Base-by-base conservation (phyloP, 2,113 vertebrate species). In the Eulacestoma nigropectus region DNA sequence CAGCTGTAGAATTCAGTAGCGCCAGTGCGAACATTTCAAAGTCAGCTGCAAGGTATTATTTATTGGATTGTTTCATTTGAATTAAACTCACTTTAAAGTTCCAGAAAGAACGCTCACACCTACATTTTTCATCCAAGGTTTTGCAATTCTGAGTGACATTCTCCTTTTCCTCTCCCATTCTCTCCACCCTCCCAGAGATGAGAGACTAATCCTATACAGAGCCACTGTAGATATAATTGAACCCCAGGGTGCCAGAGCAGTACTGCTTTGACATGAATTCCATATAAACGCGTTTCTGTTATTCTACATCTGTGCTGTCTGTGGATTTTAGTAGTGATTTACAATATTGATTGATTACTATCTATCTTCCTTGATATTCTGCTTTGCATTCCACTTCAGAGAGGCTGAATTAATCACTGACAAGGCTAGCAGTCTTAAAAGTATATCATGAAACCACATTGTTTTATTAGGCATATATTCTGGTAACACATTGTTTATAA, bases 261-360 rank as follows among this genome's bases (percentile, higher is more conserved):
- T 83, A 35, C 55, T 86, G 62, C 87, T 94, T 93, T 92, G 68
- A 91, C 96, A 96, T 77, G 89, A 94, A 96, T 95, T 94, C 84
- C 79, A 79, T 90, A 89, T 42, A 69, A 88, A 93, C 83, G 64
- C 74, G 87, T 79, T 93, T 91, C 92, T 93, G 64, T 93, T 96
- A 84, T 59, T 90, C 84, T 63, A 59, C 69, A 63, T 92, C 96
- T 94, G 92, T 86, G 78, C 77, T 89, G 94, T 90, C 87, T 77
- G 33, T 81, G 87, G 69, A 90, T 91, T 96, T 96, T 87, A 88
- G 62, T 75, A 68, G 90, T 82, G 77, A 94, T 94, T 92, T 96
- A 91, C 93, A 95, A 92, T 92, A 93, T 68, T 97, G 97, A 97
- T 94, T 93, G 95, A 97, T 96, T 94, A 89, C 94, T 96, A 83